Evolutionary conservation across 2,888 invertebrate species (phyloP).

Genomic region (Caenorhabditis becei): DNA sequence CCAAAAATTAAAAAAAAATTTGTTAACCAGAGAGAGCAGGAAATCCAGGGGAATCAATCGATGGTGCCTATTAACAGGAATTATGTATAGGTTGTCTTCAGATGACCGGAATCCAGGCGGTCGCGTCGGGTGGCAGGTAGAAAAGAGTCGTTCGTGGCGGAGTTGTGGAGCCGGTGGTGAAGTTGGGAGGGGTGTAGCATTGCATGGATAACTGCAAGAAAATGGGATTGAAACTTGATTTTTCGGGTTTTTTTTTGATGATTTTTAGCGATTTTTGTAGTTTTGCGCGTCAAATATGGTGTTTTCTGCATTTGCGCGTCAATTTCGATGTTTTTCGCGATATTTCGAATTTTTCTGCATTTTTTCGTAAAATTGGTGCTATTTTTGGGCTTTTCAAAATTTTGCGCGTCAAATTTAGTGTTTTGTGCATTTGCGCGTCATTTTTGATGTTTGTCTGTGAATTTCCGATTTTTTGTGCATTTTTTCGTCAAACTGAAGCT

Average conservation of each 20-base stretch:
- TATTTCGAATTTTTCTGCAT: background rate
- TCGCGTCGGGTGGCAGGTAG: slow-evolving; percentile 79
- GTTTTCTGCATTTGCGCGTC: background rate
- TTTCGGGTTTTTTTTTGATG: background rate
- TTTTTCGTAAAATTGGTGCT: too few relatives aligned
- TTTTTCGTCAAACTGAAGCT: too few relatives aligned
- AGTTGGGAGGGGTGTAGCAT: slow-evolving; percentile 48
- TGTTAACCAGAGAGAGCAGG: too few relatives aligned
- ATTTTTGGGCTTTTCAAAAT: too few relatives aligned
- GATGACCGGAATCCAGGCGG: slow-evolving; percentile 80
- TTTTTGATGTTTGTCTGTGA: too few relatives aligned
- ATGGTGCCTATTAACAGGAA: slow-evolving; percentile 20
- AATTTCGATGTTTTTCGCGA: too few relatives aligned
- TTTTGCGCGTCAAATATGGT: background rate
- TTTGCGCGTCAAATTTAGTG: too few relatives aligned
- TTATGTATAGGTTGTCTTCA: slow-evolving; percentile 45
- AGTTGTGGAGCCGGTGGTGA: slow-evolving; percentile 45
- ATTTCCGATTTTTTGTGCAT: background rate
- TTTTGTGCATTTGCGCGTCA: too few relatives aligned
- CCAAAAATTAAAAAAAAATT: too few relatives aligned
- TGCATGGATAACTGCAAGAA: slow-evolving; percentile 61
- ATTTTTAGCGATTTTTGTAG: background rate
- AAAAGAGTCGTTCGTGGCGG: slow-evolving; percentile 74
- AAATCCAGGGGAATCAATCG: slow-evolving; percentile 6
- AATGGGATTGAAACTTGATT: background rate